Conservation (phyloP, 2,113 vertebrate genomes). For the Rhinichthys klamathensis region DNA sequence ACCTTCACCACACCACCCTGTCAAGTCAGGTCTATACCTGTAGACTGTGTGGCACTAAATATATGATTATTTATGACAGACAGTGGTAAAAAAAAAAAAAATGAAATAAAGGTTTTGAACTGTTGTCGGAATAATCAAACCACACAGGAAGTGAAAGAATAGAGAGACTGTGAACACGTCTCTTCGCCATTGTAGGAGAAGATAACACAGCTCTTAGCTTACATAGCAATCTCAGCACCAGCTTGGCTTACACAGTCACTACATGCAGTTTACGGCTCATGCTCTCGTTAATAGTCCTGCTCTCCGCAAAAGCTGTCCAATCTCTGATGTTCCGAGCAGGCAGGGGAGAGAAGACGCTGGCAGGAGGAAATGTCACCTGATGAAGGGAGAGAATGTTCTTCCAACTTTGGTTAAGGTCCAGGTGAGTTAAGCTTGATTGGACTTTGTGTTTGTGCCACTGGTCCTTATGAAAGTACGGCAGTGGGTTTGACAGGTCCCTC, state of each 20-base stretch:
- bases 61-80: neutral
- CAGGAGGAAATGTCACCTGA: constrained; percentile 87
- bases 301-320: constrained; percentile 90
- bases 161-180: constrained; percentile 20
- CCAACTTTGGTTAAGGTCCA: constrained; percentile 92
- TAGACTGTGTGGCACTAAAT: neutral
- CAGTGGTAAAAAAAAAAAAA: neutral
- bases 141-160: neutral
- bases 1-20: neutral
- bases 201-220: constrained; percentile 89
- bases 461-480: constrained; percentile 61
- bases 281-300: constrained; percentile 95
- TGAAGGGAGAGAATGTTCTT: constrained; percentile 82
- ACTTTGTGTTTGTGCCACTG: constrained; percentile 74
- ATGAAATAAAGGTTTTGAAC: neutral
- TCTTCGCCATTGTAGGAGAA: constrained; percentile 86
- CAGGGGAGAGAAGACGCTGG: constrained; percentile 43
- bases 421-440: constrained; percentile 74
- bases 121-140: neutral
- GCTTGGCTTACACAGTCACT: constrained; percentile 83
- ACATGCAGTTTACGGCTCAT: constrained; percentile 85
- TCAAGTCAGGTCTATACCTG: neutral
- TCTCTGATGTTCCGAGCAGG: constrained; percentile 82
- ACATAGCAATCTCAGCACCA: constrained; percentile 87
- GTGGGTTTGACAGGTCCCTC: constrained; percentile 55